Evolutionary conservation across 92 coral and sea anemone species (phyloP).

Genomic region (Zoanthus gigantus): DNA sequence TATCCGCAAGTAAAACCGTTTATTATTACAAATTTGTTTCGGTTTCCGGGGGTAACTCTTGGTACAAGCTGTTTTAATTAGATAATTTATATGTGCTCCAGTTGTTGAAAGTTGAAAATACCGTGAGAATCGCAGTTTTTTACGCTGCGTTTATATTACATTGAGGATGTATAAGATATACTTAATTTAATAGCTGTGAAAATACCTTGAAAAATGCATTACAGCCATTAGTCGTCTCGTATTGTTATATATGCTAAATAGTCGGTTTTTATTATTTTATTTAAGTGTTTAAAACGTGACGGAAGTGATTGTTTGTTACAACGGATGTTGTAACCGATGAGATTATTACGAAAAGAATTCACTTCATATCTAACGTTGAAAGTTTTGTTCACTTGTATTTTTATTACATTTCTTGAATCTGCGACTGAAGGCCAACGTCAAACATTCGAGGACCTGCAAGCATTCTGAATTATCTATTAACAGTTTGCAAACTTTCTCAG

Average conservation of each 20-base stretch:
- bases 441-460: not conserved
- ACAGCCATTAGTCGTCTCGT: not conserved
- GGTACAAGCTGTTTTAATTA: conserved; percentile 33
- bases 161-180: not conserved
- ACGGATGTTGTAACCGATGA: conserved; percentile 1
- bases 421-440: conserved; percentile 5
- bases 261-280: not conserved
- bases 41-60: conserved; percentile 39
- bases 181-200: conserved; percentile 1
- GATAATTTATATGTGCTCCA: not conserved
- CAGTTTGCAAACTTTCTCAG: not conserved
- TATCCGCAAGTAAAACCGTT: conserved; percentile 1
- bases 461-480: not conserved
- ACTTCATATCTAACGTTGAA: not conserved
- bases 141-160: not conserved
- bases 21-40: conserved; percentile 12
- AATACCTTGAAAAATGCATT: not conserved
- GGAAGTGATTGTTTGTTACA: conserved; percentile 17
- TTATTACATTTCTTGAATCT: not conserved
- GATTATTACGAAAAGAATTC: not conserved
- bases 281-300: not conserved
- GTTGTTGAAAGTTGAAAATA: conserved; percentile 14
- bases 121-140: conserved; percentile 9
- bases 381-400: conserved; percentile 12
- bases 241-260: not conserved